Percentiles rank a stretch among this genome's conserved stretches.
Evolutionary conservation across 2,797 vertebrate genomes (phyloP).

Genomic region (Pangasius mekongensis): DNA sequence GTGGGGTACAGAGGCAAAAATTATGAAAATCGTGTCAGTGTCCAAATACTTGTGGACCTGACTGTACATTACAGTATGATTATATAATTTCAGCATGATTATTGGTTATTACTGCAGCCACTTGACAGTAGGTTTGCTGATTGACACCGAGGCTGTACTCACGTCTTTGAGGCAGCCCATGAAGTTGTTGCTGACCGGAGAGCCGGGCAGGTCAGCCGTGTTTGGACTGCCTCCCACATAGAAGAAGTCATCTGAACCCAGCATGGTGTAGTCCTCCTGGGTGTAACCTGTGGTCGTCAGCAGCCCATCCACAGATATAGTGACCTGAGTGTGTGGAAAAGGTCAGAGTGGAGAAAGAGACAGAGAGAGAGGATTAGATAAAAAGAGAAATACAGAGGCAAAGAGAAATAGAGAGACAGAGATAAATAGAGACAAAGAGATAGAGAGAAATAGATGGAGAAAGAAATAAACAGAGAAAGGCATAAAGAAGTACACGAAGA

Average conservation of each 20-base stretch:
- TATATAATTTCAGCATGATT: not conserved
- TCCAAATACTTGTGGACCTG: too few species aligned
- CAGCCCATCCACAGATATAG: constrained; percentile 92
- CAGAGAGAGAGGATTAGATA: constrained; percentile 24
- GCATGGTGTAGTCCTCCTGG: constrained; percentile 96
- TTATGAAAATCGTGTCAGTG: too few species aligned
- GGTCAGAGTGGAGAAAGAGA: constrained; percentile 20
- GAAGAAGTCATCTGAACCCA: constrained; percentile 96
- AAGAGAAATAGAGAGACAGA: not conserved
- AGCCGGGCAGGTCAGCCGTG: constrained; percentile 92
- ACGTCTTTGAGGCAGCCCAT: constrained; percentile 97
- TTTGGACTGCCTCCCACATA: constrained; percentile 94
- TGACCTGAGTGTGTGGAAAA: constrained; percentile 77
- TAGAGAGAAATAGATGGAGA: constrained; percentile 4
- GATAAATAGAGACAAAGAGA: not conserved
- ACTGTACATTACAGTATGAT: not conserved
- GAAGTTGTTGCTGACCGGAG: constrained; percentile 96
- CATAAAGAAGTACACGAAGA: not conserved
- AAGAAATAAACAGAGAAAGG: not conserved
- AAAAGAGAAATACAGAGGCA: constrained; percentile 30
- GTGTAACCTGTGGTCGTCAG: constrained; percentile 95
- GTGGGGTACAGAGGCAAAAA: too few species aligned
- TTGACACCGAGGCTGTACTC: constrained; percentile 67
- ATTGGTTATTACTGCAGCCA: not conserved
- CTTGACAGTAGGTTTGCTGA: not conserved